Evolutionary conservation across 2,888 invertebrate species (phyloP).

Genomic region (Drosophila anomalata): DNA sequence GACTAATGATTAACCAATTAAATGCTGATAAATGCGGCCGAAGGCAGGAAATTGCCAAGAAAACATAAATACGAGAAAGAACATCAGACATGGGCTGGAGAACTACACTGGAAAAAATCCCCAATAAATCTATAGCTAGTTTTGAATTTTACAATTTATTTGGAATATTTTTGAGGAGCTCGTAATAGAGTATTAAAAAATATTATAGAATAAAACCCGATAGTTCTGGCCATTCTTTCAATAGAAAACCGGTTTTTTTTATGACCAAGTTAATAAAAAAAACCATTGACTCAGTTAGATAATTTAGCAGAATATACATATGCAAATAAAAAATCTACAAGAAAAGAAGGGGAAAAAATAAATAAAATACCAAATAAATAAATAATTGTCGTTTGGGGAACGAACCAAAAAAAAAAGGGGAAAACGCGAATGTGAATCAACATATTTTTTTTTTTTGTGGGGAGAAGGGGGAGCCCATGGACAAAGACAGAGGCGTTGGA

Average conservation of each 20-base stretch:
- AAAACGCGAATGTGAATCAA: slow-evolving; percentile 58
- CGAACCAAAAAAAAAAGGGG: neutral
- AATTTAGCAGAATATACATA: slow-evolving; percentile 19
- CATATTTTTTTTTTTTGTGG: slow-evolving; percentile 25
- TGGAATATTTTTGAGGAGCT: too few relatives aligned
- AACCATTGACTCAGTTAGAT: slow-evolving; percentile 13
- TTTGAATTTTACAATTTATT: neutral
- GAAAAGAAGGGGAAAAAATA: neutral
- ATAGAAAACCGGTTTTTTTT: slow-evolving; percentile 33
- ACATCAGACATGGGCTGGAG: neutral
- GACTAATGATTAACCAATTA: slow-evolving; percentile 76
- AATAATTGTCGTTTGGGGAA: slow-evolving; percentile 36
- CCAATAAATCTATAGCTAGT: neutral
- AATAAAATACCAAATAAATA: slow-evolving; percentile 33
- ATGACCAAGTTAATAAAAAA: slow-evolving; percentile 17
- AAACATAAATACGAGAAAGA: neutral
- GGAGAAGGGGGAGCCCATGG: slow-evolving; percentile 6
- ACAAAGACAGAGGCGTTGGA: neutral
- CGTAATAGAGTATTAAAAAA: neutral
- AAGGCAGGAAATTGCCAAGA: slow-evolving; percentile 25
- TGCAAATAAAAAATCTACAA: neutral
- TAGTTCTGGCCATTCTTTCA: too few relatives aligned
- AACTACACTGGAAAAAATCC: neutral
- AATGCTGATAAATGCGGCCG: slow-evolving; percentile 59
- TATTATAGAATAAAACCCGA: neutral